Percentiles rank a stretch among this genome's conserved stretches.
Evolutionary conservation across 2,888 invertebrate genomes (phyloP).

Genomic region (Drosophila bunnanda): DNA sequence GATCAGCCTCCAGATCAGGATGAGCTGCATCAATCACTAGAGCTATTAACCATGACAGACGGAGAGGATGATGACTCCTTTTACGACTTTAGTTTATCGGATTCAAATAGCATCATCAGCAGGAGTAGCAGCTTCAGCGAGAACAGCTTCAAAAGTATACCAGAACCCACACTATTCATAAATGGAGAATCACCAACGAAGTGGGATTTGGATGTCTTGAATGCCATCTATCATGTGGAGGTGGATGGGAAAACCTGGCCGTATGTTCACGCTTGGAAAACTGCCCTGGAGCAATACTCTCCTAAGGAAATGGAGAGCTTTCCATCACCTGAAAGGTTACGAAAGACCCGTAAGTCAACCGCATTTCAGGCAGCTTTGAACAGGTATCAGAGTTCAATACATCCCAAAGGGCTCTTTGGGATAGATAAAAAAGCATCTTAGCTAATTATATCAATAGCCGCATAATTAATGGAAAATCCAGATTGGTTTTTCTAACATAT

Average conservation of each 20-base stretch:
- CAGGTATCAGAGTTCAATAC: background rate
- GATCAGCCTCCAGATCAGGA: constrained; percentile 31
- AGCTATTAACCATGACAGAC: constrained; percentile 85
- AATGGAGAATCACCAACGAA: constrained; percentile 89
- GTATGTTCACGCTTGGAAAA: constrained; percentile 90
- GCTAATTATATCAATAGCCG: constrained; percentile 42
- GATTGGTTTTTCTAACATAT: background rate
- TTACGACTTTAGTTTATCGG: constrained; percentile 1
- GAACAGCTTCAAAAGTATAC: constrained; percentile 43
- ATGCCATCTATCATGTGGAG: constrained; percentile 88
- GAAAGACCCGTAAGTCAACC: background rate
- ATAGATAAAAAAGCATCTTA: too few species aligned
- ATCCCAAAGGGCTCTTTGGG: background rate
- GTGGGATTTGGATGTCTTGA: constrained; percentile 91
- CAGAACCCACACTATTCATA: background rate
- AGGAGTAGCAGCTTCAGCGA: constrained; percentile 51
- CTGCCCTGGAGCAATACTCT: constrained; percentile 87
- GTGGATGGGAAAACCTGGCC: constrained; percentile 88
- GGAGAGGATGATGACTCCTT: background rate
- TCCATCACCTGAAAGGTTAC: background rate
- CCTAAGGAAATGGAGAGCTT: constrained; percentile 86
- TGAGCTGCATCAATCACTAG: background rate
- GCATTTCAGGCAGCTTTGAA: background rate
- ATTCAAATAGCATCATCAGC: background rate
- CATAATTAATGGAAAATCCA: constrained; percentile 51